Evolutionary conservation across 1,140 invertebrate genomes (phyloP).

Genomic region (Cherax quadricarinatus): DNA sequence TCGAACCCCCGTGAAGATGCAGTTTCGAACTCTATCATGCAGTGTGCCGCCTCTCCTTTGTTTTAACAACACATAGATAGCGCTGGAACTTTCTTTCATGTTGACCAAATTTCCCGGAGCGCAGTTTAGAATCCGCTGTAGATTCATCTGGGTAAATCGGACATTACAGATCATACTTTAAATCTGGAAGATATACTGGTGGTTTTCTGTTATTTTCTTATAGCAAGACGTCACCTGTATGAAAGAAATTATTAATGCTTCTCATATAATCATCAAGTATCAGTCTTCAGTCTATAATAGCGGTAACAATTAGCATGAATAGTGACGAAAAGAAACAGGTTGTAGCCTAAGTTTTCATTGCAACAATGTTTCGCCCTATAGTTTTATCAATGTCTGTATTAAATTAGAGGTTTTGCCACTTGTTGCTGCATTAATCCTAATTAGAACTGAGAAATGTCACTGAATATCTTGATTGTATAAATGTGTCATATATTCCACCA

Average conservation of each 20-base stretch:
- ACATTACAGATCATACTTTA: no score
- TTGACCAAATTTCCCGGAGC: not conserved
- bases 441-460: no score
- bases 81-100: slow-evolving; percentile 45
- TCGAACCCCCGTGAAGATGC: not conserved
- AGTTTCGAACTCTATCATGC: slow-evolving; percentile 16
- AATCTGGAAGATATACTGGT: no score
- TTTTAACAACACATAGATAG: slow-evolving; percentile 54
- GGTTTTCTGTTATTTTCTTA: not conserved
- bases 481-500: no score
- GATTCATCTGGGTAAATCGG: no score
- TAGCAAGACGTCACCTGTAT: slow-evolving; percentile 5
- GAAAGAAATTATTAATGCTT: slow-evolving; percentile 29
- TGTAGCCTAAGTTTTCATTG: no score
- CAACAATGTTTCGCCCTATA: no score
- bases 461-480: no score
- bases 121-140: not conserved
- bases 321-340: no score
- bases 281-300: slow-evolving; percentile 35
- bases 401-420: no score
- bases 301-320: not conserved
- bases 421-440: no score
- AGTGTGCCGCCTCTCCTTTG: slow-evolving; percentile 55
- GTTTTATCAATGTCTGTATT: no score
- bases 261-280: slow-evolving; percentile 38